phyloP scores from a whole-genome alignment of 1,140 invertebrate genomes.

The Calosoma granatense region DNA sequence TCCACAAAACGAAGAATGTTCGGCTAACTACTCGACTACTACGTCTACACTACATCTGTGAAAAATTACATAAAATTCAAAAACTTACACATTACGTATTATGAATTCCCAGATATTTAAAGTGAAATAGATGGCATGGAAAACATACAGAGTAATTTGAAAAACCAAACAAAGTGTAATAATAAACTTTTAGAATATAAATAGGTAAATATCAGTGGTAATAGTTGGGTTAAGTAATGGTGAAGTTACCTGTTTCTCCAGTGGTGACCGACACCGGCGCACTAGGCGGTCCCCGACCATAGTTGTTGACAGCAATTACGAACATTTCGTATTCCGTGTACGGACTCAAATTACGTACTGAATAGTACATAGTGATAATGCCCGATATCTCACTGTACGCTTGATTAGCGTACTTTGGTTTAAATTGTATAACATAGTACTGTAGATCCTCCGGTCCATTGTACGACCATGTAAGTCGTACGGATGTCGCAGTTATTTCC shows the following conservation, averaged over 20 bases:
- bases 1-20: background rate
- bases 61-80: background rate
- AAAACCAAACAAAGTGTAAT: background rate
- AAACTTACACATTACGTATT: background rate
- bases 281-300: conserved; percentile 81
- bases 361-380: conserved; percentile 86
- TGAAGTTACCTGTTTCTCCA: conserved; percentile 84
- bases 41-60: background rate
- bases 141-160: background rate
- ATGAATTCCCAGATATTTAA: background rate
- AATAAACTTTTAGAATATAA: too few species aligned
- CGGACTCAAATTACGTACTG: conserved; percentile 76
- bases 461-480: conserved; percentile 84
- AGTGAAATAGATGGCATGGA: background rate
- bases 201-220: background rate
- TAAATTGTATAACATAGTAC: conserved; percentile 94
- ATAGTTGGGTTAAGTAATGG: conserved; percentile 2
- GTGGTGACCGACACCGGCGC: conserved; percentile 81
- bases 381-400: conserved; percentile 82
- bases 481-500: conserved; percentile 86
- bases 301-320: conserved; percentile 88
- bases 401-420: conserved; percentile 76
- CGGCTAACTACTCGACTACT: background rate
- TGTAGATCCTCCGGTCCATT: conserved; percentile 73
- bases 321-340: conserved; percentile 96